Base-by-base conservation (phyloP, 2,113 vertebrate species). In the Atractosteus spatula region DNA sequence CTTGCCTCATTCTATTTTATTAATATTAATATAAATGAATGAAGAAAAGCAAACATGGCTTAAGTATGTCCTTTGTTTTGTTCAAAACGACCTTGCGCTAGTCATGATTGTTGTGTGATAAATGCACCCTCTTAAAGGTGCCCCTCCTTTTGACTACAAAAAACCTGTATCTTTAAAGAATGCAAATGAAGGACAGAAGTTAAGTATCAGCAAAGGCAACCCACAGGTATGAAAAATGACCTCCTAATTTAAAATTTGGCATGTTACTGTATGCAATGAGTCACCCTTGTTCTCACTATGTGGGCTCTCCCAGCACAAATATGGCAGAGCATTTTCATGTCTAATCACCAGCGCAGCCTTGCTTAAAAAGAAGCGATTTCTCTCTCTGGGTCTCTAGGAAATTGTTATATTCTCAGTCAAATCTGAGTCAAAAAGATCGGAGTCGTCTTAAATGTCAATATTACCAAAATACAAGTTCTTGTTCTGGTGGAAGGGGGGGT, bases 391-490 rank as follows among this genome's bases (percentile, higher is more conserved):
- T 13, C 43, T 8, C n/a, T 29, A 8, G 8, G 71, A 11, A 12
- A 59, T 73, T 45, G 67, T 45, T 57, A n/a, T 45, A 17, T 17
- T 51, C 67, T 66, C 64, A 47, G 8, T 17, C n/a, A 55, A 8
- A 41, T 68, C 42, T 61, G 16, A 67, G 43, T 73, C 16, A 66
- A 51, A 8, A 66, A 29, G 29, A 29, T 29, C 29, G 29, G 29
- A 29, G 29, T 29, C 29, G 29, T 29, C 29, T 29, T 29, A 29
- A 29, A 29, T 29, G 29, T 29, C 29, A 29, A 29, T 29, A 29
- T 29, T 2, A 29, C 29, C 29, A 29, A 29, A 29, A 29, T 29
- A 29, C 29, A 29, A 29, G 29, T 29, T 29, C 29, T 29, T 29
- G 29, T 29, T 29, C 29, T 29, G 29, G 29, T 29, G 29, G 29